Percentiles rank a stretch among this genome's conserved stretches.
phyloP scores from a whole-genome alignment of 2,888 invertebrate species.

The Volucella inflata region DNA sequence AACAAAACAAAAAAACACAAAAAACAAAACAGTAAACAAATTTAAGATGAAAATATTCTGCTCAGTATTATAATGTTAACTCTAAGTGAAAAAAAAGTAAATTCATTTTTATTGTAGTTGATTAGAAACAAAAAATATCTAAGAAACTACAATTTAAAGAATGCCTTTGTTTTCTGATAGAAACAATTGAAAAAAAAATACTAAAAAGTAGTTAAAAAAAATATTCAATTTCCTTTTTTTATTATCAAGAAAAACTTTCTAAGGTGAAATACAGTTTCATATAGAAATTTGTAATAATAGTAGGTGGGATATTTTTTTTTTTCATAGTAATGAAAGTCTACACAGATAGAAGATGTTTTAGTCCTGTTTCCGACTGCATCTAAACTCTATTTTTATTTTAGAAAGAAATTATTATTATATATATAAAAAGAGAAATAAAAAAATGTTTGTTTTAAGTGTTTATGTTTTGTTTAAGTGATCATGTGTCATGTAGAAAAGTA shows the following conservation, averaged over 20 bases:
- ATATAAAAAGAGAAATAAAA: slow-evolving; percentile 24
- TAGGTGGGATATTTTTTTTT: slow-evolving; percentile 61
- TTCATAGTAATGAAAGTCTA: slow-evolving; percentile 40
- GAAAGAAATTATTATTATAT: slow-evolving; percentile 6
- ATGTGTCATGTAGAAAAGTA: slow-evolving; percentile 73
- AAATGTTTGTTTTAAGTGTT: slow-evolving; percentile 57
- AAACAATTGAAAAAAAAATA: slow-evolving; percentile 43
- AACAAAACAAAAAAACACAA: slow-evolving; percentile 50
- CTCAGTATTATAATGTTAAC: slow-evolving; percentile 83
- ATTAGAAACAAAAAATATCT: slow-evolving; percentile 37
- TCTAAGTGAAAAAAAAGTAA: slow-evolving; percentile 79
- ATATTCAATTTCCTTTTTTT: slow-evolving; percentile 18
- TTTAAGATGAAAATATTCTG: slow-evolving; percentile 79
- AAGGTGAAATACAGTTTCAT: slow-evolving; percentile 56
- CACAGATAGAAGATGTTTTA: slow-evolving; percentile 22
- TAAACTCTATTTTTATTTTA: slow-evolving; percentile 37
- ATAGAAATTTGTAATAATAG: slow-evolving; percentile 44
- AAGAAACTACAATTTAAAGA: slow-evolving; percentile 46
- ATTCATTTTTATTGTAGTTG: slow-evolving; percentile 57
- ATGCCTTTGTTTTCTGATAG: slow-evolving; percentile 72
- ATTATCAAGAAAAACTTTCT: slow-evolving; percentile 46
- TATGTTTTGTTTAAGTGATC: slow-evolving; percentile 70
- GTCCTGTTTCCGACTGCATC: slow-evolving; percentile 55
- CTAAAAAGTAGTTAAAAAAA: slow-evolving; percentile 16
- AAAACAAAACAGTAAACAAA: slow-evolving; percentile 36